These are phyloP conservation scores for Phortica variegata DNA, from an alignment of 1,140 invertebrate species.

Conservation along the genomic window DNA sequence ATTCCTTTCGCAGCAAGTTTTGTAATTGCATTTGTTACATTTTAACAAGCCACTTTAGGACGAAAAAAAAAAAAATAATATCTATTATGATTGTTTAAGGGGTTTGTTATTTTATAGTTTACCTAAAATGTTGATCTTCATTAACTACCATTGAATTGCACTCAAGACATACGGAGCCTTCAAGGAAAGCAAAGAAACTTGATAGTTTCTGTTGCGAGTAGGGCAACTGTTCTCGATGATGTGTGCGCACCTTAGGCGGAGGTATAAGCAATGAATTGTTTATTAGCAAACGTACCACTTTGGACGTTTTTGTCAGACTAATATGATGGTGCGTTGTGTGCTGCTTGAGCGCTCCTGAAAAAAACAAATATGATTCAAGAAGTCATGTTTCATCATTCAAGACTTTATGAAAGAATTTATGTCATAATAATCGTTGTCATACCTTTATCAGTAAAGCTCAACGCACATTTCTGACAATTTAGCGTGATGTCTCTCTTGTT, in stretches of 20 bases:
- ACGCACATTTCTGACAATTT: slow-evolving; percentile 44
- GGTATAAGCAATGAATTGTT: slow-evolving; percentile 47
- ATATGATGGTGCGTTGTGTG: slow-evolving; percentile 60
- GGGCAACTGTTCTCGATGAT: slow-evolving; percentile 44
- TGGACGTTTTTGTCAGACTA: slow-evolving; percentile 41
- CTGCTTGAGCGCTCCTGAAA: slow-evolving; percentile 60
- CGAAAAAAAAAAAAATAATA: slow-evolving; percentile 9
- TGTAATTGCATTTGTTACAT: slow-evolving; percentile 74
- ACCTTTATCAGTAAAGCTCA: slow-evolving; percentile 46
- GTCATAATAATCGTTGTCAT: too few species aligned
- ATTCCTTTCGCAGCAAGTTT: slow-evolving; percentile 73
- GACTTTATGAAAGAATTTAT: slow-evolving; percentile 2
- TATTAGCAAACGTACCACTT: slow-evolving; percentile 34
- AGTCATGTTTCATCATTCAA: neutral
- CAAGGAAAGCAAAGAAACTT: slow-evolving; percentile 42
- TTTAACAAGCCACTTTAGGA: slow-evolving; percentile 68
- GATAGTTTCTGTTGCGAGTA: slow-evolving; percentile 39
- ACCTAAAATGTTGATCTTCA: neutral
- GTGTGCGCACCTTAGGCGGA: slow-evolving; percentile 45
- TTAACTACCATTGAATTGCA: slow-evolving; percentile 27
- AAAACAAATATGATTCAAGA: slow-evolving; percentile 16
- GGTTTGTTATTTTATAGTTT: neutral
- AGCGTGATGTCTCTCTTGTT: slow-evolving; percentile 33
- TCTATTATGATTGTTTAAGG: neutral
- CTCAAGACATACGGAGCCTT: slow-evolving; percentile 45